These are phyloP conservation scores for Drosophila oshimai DNA, from an alignment of 1,140 invertebrate genomes.

Conservation along the genomic window DNA sequence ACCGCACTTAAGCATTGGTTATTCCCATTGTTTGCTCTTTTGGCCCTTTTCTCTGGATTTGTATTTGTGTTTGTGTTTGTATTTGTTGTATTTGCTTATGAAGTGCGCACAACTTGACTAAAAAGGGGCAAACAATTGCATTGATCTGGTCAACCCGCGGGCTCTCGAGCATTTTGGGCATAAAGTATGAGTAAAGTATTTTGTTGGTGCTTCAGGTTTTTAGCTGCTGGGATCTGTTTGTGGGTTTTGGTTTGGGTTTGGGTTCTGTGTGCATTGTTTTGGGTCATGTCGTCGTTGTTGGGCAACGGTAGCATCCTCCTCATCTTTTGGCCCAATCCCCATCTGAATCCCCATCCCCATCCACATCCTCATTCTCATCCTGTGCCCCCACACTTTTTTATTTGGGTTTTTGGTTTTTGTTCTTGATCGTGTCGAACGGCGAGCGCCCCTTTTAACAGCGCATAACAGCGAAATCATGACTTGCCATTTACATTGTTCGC, in stretches of 20 bases:
- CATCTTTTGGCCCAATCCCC: slow-evolving; percentile 23
- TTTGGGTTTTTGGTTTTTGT: slow-evolving; percentile 60
- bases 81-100: slow-evolving; percentile 77
- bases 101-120: slow-evolving; percentile 80
- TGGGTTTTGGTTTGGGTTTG: slow-evolving; percentile 28
- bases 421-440: slow-evolving; percentile 82
- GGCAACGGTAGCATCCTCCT: slow-evolving; percentile 68
- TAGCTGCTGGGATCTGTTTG: slow-evolving; percentile 37
- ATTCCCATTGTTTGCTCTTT: slow-evolving; percentile 74
- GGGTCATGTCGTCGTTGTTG: slow-evolving; percentile 67
- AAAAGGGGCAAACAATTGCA: slow-evolving; percentile 80
- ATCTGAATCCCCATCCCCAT: slow-evolving; percentile 6
- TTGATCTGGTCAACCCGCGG: slow-evolving; percentile 63
- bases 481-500: slow-evolving; percentile 82
- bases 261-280: slow-evolving; percentile 68
- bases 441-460: slow-evolving; percentile 82
- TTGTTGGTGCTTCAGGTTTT: slow-evolving; percentile 31
- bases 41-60: slow-evolving; percentile 51
- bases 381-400: slow-evolving; percentile 50
- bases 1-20: slow-evolving; percentile 41
- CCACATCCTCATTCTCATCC: slow-evolving; percentile 23
- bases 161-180: slow-evolving; percentile 68
- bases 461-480: slow-evolving; percentile 82
- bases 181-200: slow-evolving; percentile 80
- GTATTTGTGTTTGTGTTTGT: slow-evolving; percentile 38